These are phyloP conservation scores for Xenopus tropicalis DNA, from an alignment of 2,113 vertebrate species.

Conservation along the genomic window DNA sequence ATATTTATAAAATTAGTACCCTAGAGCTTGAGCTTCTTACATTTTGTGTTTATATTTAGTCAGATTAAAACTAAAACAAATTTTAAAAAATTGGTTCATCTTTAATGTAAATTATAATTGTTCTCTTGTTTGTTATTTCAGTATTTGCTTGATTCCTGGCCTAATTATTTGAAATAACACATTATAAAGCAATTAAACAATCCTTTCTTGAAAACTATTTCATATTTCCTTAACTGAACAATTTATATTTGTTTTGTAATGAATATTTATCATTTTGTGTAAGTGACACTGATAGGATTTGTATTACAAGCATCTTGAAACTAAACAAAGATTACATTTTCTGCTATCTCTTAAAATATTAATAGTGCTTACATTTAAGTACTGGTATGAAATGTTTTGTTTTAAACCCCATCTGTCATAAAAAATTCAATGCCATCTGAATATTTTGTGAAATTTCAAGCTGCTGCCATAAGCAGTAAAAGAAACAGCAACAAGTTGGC, in stretches of 20 bases:
- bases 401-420: too few species aligned
- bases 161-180: too few species aligned
- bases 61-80: too few species aligned
- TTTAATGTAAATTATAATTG: too few species aligned
- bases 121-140: too few species aligned
- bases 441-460: neutral
- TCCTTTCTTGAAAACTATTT: slow-evolving; percentile 6
- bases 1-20: too few species aligned
- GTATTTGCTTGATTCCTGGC: too few species aligned
- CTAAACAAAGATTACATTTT: slow-evolving; percentile 22
- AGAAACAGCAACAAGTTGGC: too few species aligned
- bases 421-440: too few species aligned
- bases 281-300: slow-evolving; percentile 2
- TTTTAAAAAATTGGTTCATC: too few species aligned
- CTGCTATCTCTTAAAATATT: neutral
- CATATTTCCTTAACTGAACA: neutral
- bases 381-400: neutral
- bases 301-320: slow-evolving; percentile 10
- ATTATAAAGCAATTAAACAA: slow-evolving; percentile 4
- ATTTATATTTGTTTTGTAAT: slow-evolving; percentile 1
- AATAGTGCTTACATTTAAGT: neutral
- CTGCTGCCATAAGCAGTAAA: neutral
- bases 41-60: too few species aligned
- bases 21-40: too few species aligned
- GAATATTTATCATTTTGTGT: slow-evolving; percentile 10